phyloP scores from a whole-genome alignment of 2,888 invertebrate genomes.

The Himalopsyche anomala region DNA sequence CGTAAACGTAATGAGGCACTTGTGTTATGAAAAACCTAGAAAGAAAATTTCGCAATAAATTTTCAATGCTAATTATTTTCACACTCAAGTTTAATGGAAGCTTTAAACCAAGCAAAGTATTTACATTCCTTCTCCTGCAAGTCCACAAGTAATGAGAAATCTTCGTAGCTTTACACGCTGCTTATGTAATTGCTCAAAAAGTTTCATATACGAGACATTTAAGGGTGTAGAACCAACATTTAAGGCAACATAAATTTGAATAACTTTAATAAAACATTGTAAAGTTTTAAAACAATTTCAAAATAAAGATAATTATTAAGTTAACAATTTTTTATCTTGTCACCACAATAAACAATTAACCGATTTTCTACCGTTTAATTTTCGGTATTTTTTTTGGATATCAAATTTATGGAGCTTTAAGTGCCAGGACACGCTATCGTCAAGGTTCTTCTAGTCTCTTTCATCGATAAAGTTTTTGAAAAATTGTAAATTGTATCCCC shows the following conservation, averaged over 20 bases:
- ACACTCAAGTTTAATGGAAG: background rate
- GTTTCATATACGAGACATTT: conserved; percentile 10
- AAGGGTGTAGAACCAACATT: conserved; percentile 5
- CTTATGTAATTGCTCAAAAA: conserved; percentile 20
- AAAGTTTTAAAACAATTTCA: too few species aligned
- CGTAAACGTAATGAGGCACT: background rate
- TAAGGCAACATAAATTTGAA: background rate
- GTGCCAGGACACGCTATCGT: too few species aligned
- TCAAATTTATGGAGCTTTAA: too few species aligned
- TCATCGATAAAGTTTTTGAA: too few species aligned
- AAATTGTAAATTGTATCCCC: too few species aligned
- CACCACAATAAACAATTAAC: too few species aligned
- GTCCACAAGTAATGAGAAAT: background rate
- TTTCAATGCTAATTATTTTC: conserved; percentile 24
- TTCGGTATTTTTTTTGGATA: too few species aligned
- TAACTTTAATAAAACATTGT: background rate
- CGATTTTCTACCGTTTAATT: too few species aligned
- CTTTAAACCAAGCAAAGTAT: background rate
- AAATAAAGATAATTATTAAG: too few species aligned
- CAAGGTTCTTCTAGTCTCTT: too few species aligned
- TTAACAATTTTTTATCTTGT: too few species aligned
- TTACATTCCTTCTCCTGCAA: conserved; percentile 1
- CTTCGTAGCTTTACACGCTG: background rate
- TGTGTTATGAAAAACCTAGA: background rate
- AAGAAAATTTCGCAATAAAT: background rate